A percentile compares a stretch with the other conserved stretches of the same genome.
These are phyloP conservation scores for Parus major DNA, from an alignment of 2,113 vertebrate genomes.

Conservation along the genomic window DNA sequence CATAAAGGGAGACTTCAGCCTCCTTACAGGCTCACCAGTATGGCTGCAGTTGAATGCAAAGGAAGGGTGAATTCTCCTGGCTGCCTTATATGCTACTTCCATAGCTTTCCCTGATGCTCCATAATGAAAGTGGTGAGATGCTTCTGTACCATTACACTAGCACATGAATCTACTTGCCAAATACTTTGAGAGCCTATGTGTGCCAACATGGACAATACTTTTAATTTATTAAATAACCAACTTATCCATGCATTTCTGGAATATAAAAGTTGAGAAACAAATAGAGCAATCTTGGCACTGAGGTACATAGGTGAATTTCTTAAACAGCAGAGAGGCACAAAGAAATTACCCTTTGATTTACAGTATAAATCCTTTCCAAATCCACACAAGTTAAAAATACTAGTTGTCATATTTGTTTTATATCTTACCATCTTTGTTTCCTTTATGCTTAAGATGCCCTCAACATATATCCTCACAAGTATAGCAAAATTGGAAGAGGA, in stretches of 20 bases:
- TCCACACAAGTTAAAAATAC: neutral
- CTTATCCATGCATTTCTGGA: neutral
- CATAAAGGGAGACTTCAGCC: neutral
- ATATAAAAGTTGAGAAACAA: neutral
- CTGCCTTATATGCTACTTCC: neutral
- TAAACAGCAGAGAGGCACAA: neutral
- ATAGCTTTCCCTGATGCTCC: neutral
- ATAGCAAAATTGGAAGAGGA: constrained; percentile 15
- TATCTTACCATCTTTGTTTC: constrained; percentile 17
- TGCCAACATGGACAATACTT: neutral
- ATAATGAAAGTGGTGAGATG: neutral
- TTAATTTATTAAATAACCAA: neutral
- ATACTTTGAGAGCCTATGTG: neutral
- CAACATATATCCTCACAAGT: neutral
- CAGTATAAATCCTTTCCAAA: constrained; percentile 3
- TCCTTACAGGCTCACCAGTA: neutral
- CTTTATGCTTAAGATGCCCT: constrained; percentile 3
- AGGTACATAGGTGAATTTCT: neutral
- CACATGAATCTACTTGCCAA: neutral
- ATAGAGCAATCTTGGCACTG: neutral
- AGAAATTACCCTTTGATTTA: neutral
- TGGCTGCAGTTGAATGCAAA: neutral
- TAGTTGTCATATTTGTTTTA: constrained; percentile 26
- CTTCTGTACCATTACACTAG: neutral
- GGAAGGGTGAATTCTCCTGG: neutral